Evolutionary conservation across 2,888 invertebrate genomes (phyloP).

Genomic region (Drosophila melanosoma): DNA sequence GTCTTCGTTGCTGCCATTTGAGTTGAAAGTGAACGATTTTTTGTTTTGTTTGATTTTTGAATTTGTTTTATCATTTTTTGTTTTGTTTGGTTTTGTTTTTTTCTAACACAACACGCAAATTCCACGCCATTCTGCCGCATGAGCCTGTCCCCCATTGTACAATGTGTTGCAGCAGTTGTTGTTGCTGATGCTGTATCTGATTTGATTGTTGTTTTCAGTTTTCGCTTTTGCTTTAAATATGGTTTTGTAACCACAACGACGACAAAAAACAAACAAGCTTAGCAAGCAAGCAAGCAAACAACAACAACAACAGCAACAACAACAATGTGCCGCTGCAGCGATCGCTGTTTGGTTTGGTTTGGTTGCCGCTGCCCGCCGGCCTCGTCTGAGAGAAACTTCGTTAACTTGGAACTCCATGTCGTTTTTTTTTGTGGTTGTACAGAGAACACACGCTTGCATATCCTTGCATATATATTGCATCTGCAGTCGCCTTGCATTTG

Average conservation of each 20-base stretch:
- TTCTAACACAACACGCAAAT: slow-evolving; percentile 70
- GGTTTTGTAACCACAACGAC: slow-evolving; percentile 17
- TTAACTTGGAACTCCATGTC: slow-evolving; percentile 76
- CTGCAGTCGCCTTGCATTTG: slow-evolving; percentile 73
- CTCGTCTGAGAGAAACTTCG: slow-evolving; percentile 67
- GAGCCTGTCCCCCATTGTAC: slow-evolving; percentile 39
- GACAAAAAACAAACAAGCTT: slow-evolving; percentile 5
- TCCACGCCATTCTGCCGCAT: slow-evolving; percentile 61
- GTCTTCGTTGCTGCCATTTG: slow-evolving; percentile 59
- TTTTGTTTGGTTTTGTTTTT: slow-evolving; percentile 38
- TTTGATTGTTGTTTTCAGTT: slow-evolving; percentile 31
- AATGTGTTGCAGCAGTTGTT: slow-evolving; percentile 36
- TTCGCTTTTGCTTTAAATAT: slow-evolving; percentile 9
- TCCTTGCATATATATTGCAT: slow-evolving; percentile 67
- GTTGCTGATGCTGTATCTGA: slow-evolving; percentile 18
- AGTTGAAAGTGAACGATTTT: slow-evolving; percentile 73
- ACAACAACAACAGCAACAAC: slow-evolving; percentile 25
- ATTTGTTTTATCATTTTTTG: slow-evolving; percentile 44
- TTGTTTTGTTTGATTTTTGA: slow-evolving; percentile 30
- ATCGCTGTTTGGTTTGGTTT: slow-evolving; percentile 45
- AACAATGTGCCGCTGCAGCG: slow-evolving; percentile 38
- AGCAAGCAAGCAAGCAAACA: slow-evolving; percentile 1
- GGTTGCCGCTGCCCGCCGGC: slow-evolving; percentile 42
- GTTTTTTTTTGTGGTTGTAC: slow-evolving; percentile 63
- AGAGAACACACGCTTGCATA: slow-evolving; percentile 74